phyloP scores from a whole-genome alignment of 2,888 invertebrate genomes.

The Campoplex nolae region DNA sequence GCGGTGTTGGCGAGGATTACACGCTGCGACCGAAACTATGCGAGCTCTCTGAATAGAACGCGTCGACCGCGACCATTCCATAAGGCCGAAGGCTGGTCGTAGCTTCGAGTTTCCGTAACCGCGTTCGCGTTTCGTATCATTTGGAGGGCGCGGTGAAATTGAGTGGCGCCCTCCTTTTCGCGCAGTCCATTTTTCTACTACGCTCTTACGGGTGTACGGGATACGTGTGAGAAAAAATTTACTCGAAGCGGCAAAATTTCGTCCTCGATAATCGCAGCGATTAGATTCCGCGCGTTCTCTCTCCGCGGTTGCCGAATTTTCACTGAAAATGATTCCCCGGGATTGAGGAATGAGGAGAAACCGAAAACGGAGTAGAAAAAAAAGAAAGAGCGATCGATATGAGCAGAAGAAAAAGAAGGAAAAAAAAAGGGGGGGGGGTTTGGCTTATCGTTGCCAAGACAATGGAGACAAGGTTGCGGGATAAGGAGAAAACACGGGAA shows the following conservation, averaged over 20 bases:
- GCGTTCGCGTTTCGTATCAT: neutral
- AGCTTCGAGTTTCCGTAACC: slow-evolving; percentile 26
- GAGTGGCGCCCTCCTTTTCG: neutral
- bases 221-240: no score
- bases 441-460: slow-evolving; percentile 34
- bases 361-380: neutral
- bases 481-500: neutral
- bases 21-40: slow-evolving; percentile 83
- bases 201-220: neutral
- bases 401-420: neutral
- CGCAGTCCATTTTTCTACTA: neutral
- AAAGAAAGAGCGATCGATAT: slow-evolving; percentile 13
- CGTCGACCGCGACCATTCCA: slow-evolving; percentile 38
- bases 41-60: slow-evolving; percentile 72
- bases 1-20: slow-evolving; percentile 84
- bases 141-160: neutral
- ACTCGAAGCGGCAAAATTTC: no score
- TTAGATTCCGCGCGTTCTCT: no score
- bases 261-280: no score
- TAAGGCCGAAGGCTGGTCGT: neutral
- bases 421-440: slow-evolving; percentile 6
- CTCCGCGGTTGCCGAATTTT: no score
- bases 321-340: no score
- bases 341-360: neutral
- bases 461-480: neutral